A percentile compares a stretch with the other conserved stretches of the same genome.
Conservation (phyloP, 2,797 vertebrate genomes). For the Hipposideros larvatus region DNA sequence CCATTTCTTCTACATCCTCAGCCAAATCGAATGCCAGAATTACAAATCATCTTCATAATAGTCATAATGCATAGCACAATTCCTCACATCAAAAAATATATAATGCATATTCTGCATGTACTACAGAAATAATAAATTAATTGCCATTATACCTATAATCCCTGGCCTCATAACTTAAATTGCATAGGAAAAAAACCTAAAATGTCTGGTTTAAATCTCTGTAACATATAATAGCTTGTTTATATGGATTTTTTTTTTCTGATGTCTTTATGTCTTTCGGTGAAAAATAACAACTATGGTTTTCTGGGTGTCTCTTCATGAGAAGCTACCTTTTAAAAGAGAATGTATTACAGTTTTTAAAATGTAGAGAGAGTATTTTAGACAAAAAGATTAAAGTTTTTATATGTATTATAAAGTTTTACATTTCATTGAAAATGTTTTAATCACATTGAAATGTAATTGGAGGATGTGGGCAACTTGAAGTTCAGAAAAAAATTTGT, state of each 20-base stretch:
- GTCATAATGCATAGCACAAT: not conserved
- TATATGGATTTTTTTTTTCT: not conserved
- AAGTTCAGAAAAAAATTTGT: not conserved
- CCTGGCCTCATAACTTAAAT: not conserved
- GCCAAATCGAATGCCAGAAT: not conserved
- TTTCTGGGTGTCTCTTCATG: not conserved
- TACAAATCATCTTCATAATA: not conserved
- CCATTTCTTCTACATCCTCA: not conserved
- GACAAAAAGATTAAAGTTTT: not conserved
- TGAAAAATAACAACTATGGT: not conserved
- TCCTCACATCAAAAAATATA: not conserved
- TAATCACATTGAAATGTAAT: slow-evolving; percentile 63
- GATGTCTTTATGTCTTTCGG: not conserved
- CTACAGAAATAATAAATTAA: not conserved
- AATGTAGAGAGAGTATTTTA: not conserved
- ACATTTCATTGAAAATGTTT: slow-evolving; percentile 48
- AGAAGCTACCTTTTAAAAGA: slow-evolving; percentile 47
- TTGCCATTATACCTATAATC: not conserved
- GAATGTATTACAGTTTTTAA: not conserved
- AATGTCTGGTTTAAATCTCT: not conserved
- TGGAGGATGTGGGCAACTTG: not conserved
- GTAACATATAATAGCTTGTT: not conserved
- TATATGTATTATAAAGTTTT: not conserved
- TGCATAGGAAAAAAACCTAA: not conserved
- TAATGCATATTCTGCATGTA: not conserved